Percentiles rank a stretch among this genome's conserved stretches.
These are phyloP conservation scores for Drosophila lini DNA, from an alignment of 1,140 invertebrate genomes.

Conservation along the genomic window DNA sequence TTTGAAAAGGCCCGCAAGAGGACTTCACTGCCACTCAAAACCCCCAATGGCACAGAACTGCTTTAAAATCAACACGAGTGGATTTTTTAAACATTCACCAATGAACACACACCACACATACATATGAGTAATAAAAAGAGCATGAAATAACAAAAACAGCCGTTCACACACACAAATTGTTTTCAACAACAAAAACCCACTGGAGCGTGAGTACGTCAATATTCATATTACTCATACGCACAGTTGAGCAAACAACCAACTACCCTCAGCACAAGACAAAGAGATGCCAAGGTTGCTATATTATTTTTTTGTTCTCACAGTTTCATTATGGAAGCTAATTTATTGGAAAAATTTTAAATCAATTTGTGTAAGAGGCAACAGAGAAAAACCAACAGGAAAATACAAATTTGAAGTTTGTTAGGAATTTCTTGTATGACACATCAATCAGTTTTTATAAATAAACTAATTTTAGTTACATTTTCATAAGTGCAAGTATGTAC, in stretches of 20 bases:
- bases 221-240: conserved; percentile 67
- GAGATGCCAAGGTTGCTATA: conserved; percentile 17
- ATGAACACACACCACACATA: conserved; percentile 10
- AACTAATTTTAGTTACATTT: neutral
- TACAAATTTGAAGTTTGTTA: neutral
- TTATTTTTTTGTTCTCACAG: neutral
- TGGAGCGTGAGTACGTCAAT: conserved; percentile 52
- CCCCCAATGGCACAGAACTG: conserved; percentile 27
- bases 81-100: conserved; percentile 46
- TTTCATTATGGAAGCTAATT: conserved; percentile 28
- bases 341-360: conserved; percentile 3
- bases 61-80: conserved; percentile 54
- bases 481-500: neutral
- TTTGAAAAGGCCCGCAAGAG: conserved; percentile 50
- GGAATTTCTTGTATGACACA: neutral
- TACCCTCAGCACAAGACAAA: conserved; percentile 24
- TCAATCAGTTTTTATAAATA: neutral
- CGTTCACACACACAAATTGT: conserved; percentile 49
- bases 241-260: conserved; percentile 52
- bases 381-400: neutral
- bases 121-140: conserved; percentile 20
- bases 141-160: conserved; percentile 23
- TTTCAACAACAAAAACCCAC: conserved; percentile 63
- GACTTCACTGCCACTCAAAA: conserved; percentile 39
- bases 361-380: conserved; percentile 9